Evolutionary conservation across 1,140 invertebrate genomes (phyloP).

Genomic region (Trigoniulus corallinus): DNA sequence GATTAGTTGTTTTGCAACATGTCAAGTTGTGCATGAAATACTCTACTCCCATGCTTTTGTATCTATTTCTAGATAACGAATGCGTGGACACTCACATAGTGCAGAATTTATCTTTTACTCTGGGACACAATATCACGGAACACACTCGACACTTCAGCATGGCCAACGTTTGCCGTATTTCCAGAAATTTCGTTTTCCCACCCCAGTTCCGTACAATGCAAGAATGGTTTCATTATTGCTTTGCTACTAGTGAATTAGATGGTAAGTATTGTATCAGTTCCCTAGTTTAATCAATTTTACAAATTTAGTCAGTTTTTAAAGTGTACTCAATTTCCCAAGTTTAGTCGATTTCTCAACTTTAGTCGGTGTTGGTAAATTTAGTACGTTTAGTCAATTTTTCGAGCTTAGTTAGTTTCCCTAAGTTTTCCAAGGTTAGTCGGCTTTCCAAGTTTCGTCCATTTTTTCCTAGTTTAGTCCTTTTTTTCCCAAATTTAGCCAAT

Average conservation of each 20-base stretch:
- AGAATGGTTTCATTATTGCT: constrained; percentile 95
- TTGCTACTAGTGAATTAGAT: constrained; percentile 81
- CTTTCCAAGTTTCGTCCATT: too few relatives aligned
- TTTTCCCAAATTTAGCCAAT: too few relatives aligned
- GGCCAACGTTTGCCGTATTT: constrained; percentile 82
- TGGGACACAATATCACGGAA: constrained; percentile 39
- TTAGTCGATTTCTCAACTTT: too few relatives aligned
- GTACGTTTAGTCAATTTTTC: too few relatives aligned
- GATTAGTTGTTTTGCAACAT: not conserved
- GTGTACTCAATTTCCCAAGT: too few relatives aligned
- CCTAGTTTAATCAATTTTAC: not conserved
- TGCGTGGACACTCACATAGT: constrained; percentile 29
- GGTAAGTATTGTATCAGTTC: constrained; percentile 33
- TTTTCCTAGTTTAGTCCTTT: too few relatives aligned
- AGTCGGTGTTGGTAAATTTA: not conserved
- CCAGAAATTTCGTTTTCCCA: constrained; percentile 76
- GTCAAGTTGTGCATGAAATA: not conserved
- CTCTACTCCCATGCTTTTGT: not conserved
- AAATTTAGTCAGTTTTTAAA: too few relatives aligned
- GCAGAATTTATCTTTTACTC: constrained; percentile 58
- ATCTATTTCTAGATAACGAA: not conserved
- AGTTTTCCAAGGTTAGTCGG: too few relatives aligned
- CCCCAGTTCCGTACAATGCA: constrained; percentile 83
- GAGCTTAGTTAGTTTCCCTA: too few relatives aligned
- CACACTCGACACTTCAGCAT: constrained; percentile 48